phyloP scores from a whole-genome alignment of 1,140 invertebrate genomes.

The Psilanteris sp. region DNA sequence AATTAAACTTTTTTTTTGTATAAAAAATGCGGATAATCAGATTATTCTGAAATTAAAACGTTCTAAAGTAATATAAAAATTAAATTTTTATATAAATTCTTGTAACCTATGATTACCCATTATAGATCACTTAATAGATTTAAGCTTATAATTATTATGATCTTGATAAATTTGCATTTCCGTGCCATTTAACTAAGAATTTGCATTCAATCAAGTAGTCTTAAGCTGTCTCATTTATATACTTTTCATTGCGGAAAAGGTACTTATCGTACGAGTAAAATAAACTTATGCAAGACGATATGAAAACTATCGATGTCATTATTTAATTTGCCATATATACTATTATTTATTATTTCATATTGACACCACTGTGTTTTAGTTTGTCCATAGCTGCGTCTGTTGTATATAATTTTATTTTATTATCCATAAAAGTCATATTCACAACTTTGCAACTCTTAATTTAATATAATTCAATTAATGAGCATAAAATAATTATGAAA shows the following conservation, averaged over 20 bases:
- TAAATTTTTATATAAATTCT: too few species aligned
- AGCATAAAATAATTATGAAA: too few species aligned
- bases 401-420: too few species aligned
- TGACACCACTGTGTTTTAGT: too few species aligned
- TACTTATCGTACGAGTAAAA: slow-evolving; percentile 35
- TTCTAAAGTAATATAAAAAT: too few species aligned
- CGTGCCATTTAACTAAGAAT: slow-evolving; percentile 28
- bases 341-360: not conserved
- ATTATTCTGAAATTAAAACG: too few species aligned
- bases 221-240: slow-evolving; percentile 26
- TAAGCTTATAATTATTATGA: slow-evolving; percentile 2
- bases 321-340: slow-evolving; percentile 4
- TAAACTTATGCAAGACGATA: slow-evolving; percentile 46
- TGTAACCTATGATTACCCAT: slow-evolving; percentile 37
- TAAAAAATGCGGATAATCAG: too few species aligned
- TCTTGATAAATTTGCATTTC: slow-evolving; percentile 27
- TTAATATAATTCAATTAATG: too few species aligned
- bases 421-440: too few species aligned
- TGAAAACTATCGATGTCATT: slow-evolving; percentile 11
- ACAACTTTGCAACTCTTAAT: too few species aligned
- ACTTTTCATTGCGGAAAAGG: slow-evolving; percentile 34
- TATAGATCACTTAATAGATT: slow-evolving; percentile 39
- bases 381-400: not conserved
- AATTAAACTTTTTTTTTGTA: too few species aligned
- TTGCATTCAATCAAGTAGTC: slow-evolving; percentile 36